A percentile compares a stretch with the other conserved stretches of the same genome.
Evolutionary conservation across 2,797 vertebrate species (phyloP).

Genomic region (Orientallactaga sibirica): DNA sequence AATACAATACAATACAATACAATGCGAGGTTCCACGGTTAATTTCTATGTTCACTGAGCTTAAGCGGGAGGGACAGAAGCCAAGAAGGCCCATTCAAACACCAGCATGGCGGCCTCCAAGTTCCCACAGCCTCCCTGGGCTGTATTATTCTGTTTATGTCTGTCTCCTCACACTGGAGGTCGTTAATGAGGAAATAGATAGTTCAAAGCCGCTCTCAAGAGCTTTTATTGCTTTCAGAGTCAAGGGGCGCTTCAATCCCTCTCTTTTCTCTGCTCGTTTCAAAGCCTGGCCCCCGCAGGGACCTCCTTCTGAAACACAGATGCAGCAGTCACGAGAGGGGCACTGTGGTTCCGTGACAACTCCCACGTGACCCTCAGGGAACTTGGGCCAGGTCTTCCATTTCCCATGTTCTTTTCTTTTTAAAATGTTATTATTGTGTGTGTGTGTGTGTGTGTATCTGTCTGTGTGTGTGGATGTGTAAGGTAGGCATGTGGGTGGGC

Average conservation of each 20-base stretch:
- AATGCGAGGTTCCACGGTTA: no score
- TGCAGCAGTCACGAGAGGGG: not conserved
- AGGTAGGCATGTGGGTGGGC: not conserved
- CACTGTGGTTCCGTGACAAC: not conserved
- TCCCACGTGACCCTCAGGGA: accelerated
- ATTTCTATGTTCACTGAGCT: no score
- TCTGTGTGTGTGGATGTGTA: not conserved
- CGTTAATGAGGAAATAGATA: slow-evolving; percentile 19
- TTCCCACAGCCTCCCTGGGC: not conserved
- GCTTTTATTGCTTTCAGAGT: slow-evolving; percentile 18
- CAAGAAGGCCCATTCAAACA: not conserved
- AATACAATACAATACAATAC: not conserved
- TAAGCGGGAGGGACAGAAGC: no score
- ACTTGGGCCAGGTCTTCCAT: not conserved
- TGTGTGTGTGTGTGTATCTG: not conserved
- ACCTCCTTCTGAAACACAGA: not conserved
- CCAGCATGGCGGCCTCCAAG: not conserved
- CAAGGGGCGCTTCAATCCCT: not conserved
- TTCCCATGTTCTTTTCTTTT: not conserved
- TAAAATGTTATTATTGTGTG: not conserved
- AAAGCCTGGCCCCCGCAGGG: slow-evolving; percentile 19
- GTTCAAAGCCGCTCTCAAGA: slow-evolving; percentile 49
- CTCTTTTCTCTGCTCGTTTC: not conserved
- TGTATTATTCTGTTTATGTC: slow-evolving; percentile 24
- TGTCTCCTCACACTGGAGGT: not conserved